Evolutionary conservation across 37 sponge, comb jelly and placozoan genomes (phyloP), one percentile per base, ranked within the genome.

Genomic region (Axinella damicornis): DNA sequence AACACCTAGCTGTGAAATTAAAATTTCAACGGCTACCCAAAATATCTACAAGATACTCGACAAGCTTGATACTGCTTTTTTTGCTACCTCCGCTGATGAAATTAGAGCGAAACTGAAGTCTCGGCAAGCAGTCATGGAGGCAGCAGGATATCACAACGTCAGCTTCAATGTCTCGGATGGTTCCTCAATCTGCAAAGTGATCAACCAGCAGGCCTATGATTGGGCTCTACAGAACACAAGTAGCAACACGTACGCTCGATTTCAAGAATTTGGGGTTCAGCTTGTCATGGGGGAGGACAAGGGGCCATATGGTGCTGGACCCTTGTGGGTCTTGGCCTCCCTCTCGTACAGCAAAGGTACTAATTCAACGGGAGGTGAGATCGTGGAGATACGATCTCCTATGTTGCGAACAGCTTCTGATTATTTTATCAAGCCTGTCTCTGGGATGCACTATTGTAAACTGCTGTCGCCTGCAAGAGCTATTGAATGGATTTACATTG

Each of bases 371-470:
- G 95, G 91, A 0, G 75, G 68, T 17, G 73, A 67, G 27, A 60
- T 87, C 13, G 13, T 85, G 16, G 69, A 71, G 28, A 83, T 94
- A 0, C 73, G 69, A 64, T 83, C 95, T 1, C 53, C 77, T 16
- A 89, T 74, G 74, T 20, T 94, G 77, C 32, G 69, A 25, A 94
- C 95, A 5, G 83, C 91, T 19, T 52, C 40, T 2, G 59, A 83
- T 19, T 94, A 88, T 69, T 62, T 30, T 21, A 40, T 91, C 5
- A 32, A 65, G 35, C 52, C 68, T 1, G 54, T 91, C 1, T 83
- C 88, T 39, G 95, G 95, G 2, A 76, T 94, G 53, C 95, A 94
- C 58, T 94, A 88, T 74, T 94, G 95, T 79, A 94, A 94, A 86
- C 74, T 94, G 28, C 65, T 94, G 57, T 88, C 92, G 25, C 91